These are phyloP conservation scores for Plebejus anna DNA, from an alignment of 2,888 invertebrate species.

Conservation along the genomic window DNA sequence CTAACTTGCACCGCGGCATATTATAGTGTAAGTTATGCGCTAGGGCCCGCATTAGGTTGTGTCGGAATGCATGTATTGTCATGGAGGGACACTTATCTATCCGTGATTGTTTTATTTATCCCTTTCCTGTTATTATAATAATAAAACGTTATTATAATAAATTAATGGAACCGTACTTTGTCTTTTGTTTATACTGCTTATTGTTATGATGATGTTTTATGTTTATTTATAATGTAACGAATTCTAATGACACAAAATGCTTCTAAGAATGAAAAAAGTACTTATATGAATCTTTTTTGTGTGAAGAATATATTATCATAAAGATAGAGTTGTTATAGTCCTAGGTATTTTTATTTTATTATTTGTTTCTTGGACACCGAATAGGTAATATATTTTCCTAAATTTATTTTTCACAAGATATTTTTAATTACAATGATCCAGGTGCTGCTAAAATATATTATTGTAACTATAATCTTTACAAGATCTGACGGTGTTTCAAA, in stretches of 20 bases:
- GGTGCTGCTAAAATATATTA: neutral
- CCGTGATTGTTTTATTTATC: conserved; percentile 42
- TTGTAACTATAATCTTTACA: neutral
- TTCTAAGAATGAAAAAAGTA: neutral
- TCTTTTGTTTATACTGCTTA: neutral
- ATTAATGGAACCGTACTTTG: conserved; percentile 7
- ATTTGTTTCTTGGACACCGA: neutral
- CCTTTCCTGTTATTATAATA: conserved; percentile 31
- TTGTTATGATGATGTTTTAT: neutral
- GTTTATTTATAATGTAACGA: neutral
- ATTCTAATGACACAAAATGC: neutral
- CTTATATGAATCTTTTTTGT: neutral
- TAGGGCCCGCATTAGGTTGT: conserved; percentile 38
- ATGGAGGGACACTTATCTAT: conserved; percentile 41
- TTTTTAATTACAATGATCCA: neutral
- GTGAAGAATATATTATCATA: neutral
- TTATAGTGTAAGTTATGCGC: conserved; percentile 24
- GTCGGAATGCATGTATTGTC: conserved; percentile 43
- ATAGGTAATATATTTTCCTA: neutral
- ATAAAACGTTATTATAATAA: conserved; percentile 15
- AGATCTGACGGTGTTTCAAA: neutral
- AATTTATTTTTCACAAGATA: neutral
- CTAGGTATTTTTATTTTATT: neutral
- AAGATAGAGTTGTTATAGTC: neutral
- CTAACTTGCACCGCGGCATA: conserved; percentile 9